A percentile compares a stretch with the other conserved stretches of the same genome.
phyloP scores from a whole-genome alignment of 1,140 invertebrate genomes.

The Philopotamus ludificatus region DNA sequence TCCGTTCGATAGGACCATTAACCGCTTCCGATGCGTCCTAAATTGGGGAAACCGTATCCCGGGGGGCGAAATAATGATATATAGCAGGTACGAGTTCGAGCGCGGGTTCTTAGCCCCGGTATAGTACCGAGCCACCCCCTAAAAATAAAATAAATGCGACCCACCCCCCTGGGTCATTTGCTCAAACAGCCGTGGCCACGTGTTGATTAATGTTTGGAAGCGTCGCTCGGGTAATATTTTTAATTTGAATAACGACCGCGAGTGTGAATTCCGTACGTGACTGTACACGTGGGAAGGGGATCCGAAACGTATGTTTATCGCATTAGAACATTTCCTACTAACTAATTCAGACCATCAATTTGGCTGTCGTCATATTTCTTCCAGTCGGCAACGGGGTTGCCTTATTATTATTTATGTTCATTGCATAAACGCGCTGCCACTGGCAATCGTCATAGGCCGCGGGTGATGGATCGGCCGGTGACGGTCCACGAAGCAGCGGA shows the following conservation, averaged over 20 bases:
- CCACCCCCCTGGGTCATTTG: slow-evolving; percentile 4
- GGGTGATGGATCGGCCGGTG: too few species aligned
- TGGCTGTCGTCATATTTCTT: slow-evolving; percentile 35
- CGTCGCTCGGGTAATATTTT: slow-evolving; percentile 21
- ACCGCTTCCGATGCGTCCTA: too few species aligned
- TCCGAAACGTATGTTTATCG: slow-evolving; percentile 37
- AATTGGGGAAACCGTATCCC: too few species aligned
- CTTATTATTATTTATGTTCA: slow-evolving; percentile 34
- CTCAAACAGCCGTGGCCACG: not conserved
- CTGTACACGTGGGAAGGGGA: slow-evolving; percentile 34
- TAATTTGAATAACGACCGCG: slow-evolving; percentile 38
- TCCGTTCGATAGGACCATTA: too few species aligned
- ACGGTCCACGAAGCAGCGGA: too few species aligned
- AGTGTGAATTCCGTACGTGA: slow-evolving; percentile 39
- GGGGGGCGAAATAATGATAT: too few species aligned
- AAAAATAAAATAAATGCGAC: too few species aligned
- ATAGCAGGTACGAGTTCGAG: too few species aligned
- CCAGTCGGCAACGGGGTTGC: slow-evolving; percentile 6
- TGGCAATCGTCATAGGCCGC: slow-evolving; percentile 26
- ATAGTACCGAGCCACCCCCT: too few species aligned
- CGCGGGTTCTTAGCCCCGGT: too few species aligned
- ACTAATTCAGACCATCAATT: slow-evolving; percentile 38
- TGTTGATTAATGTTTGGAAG: not conserved
- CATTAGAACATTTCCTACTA: slow-evolving; percentile 37
- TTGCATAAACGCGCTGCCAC: slow-evolving; percentile 37